Conservation (phyloP, 2,797 vertebrate genomes). For the Taeniopygia guttata region DNA sequence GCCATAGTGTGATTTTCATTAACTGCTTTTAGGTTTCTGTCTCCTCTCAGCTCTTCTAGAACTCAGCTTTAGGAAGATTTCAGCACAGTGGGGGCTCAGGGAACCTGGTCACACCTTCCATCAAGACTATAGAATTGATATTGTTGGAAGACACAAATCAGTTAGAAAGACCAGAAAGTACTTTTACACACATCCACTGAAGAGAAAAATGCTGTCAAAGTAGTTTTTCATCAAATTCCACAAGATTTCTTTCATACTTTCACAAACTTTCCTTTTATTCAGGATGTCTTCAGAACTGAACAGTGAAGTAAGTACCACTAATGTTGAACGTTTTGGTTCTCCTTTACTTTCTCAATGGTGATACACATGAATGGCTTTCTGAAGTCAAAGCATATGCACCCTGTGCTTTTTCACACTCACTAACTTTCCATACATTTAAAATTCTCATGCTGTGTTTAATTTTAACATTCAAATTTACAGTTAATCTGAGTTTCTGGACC, state of each 20-base stretch:
- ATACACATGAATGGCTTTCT: not conserved
- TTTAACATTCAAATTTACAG: not conserved
- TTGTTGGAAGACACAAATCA: not conserved
- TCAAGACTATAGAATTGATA: not conserved
- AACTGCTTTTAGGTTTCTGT: not conserved
- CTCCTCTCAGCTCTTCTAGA: not conserved
- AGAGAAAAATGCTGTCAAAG: not conserved
- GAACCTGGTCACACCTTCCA: not conserved
- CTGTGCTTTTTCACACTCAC: not conserved
- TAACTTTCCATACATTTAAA: not conserved
- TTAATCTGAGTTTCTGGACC: constrained; percentile 37
- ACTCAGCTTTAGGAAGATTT: not conserved
- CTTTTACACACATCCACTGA: not conserved
- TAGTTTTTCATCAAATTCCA: not conserved
- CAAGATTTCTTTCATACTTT: not conserved
- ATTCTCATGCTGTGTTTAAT: not conserved
- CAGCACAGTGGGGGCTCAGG: not conserved
- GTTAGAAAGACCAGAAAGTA: not conserved
- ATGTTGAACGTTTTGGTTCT: not conserved
- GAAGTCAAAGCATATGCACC: not conserved
- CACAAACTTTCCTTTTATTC: not conserved
- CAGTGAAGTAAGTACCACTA: not conserved
- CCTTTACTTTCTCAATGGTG: not conserved
- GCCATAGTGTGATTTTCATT: not conserved
- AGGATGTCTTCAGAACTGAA: not conserved